Evolutionary conservation across 2,113 vertebrate species (phyloP), one percentile per base, ranked within the genome.

Genomic region (Dascyllus trimaculatus): DNA sequence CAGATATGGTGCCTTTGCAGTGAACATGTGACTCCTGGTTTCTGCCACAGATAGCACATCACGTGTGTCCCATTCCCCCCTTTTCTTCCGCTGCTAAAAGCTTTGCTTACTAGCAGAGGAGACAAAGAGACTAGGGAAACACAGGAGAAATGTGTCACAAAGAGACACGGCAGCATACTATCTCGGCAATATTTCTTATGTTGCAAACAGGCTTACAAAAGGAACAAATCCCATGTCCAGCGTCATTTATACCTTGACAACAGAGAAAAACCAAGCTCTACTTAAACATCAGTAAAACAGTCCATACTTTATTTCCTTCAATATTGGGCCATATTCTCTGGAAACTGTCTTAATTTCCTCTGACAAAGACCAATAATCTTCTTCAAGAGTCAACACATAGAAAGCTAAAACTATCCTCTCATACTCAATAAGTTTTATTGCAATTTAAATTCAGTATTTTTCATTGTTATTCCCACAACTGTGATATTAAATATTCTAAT

Each of bases 101-200:
- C n/a, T 4, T 38, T 21, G 18, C 5, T 52, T 75, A 26, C 66
- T 54, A 32, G 48, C 15, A 17, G 22, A 25, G 25, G 26, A 66
- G 32, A 51, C 19, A 2, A 15, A 51, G 24, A 40, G 26, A 14
- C n/a, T 13, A 51, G 35, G 43, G 13, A n/a, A 61, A 53, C 18
- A 11, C 48, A 51, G 10, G 22, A 25, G 22, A 24, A 25, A 9
- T n/a, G 52, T 14, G 48, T 19, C 71, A 76, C 24, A 81, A 53
- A 29, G 56, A 70, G 57, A 58, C 40, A 69, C 76, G 18, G 13
- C 17, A 74, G 21, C 38, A 25, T 38, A 67, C 45, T 74, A 61
- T 70, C 71, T 75, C 79, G 22, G 67, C 58, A 60, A 73, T 76
- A 70, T 81, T 32, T 81, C 52, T 58, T 22, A 24, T 72, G 21